Percentiles rank a stretch among this genome's conserved stretches.
Conservation (phyloP, 2,797 vertebrate species). For the Brachyrhaphis roseni region DNA sequence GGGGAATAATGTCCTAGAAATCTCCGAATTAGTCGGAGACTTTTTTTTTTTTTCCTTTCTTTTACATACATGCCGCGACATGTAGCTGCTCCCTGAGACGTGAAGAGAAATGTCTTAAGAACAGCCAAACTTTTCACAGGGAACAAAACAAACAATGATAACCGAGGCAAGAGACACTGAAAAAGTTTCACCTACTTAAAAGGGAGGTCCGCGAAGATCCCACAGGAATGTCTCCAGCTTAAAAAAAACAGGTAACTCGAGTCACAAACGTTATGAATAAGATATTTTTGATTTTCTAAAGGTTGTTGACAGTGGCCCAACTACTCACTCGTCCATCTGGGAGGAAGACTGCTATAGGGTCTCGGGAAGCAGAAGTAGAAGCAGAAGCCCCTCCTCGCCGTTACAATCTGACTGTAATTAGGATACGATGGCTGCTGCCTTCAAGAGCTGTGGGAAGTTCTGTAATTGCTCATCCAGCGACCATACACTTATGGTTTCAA, state of each 20-base stretch:
- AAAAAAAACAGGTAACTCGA: not conserved
- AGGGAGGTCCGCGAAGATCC: constrained; percentile 8
- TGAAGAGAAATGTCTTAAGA: not conserved
- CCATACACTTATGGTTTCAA: not conserved
- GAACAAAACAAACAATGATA: not conserved
- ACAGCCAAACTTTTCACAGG: not conserved
- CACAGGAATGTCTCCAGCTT: constrained; percentile 18
- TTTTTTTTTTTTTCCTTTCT: not conserved
- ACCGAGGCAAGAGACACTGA: not conserved
- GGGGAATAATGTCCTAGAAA: not conserved
- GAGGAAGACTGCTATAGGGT: constrained; percentile 21
- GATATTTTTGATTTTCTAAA: not conserved
- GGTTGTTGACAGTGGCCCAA: constrained; percentile 11
- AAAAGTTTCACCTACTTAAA: constrained; percentile 56
- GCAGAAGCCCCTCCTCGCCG: constrained; percentile 59
- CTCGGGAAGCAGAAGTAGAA: constrained; percentile 35
- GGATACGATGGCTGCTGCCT: constrained; percentile 47
- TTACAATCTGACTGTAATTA: constrained; percentile 70
- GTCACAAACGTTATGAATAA: not conserved
- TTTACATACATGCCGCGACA: constrained; percentile 45
- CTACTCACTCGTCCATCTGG: constrained; percentile 25
- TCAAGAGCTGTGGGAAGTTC: constrained; percentile 46
- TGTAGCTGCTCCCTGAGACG: constrained; percentile 1
- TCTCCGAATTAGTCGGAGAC: constrained; percentile 43
- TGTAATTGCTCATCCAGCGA: fast-evolving